Base-by-base conservation (phyloP, 1,140 invertebrate species). In the Contarinia nasturtii region DNA sequence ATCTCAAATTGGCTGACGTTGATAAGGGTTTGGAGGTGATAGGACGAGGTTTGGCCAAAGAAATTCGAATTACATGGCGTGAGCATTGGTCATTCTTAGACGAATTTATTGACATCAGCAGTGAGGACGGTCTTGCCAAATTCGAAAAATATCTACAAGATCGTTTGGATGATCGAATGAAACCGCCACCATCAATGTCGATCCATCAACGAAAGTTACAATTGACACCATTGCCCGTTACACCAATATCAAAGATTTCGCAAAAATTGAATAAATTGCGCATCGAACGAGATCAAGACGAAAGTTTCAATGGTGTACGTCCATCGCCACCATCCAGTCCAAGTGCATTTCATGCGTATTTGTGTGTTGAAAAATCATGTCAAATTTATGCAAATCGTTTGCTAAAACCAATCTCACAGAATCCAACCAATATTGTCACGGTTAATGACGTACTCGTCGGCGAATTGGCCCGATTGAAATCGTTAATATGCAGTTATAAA, bases 11-110 rank as follows among this genome's bases (percentile, higher is more conserved):
- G 15, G 71, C 75, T 49, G 86, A 91, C 58, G 73, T 75, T 33
- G 77, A 83, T 40, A 92, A 90, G 62, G 88, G 88, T 1, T 64
- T 91, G 11, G 89, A 93, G 67, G 67, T 75, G 52, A 70, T 86
- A 45, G 86, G 86, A 43, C 76, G 85, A 51, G 71, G 76, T 48
- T 57, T 92, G 50, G 87, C 87, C 2, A 72, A 76, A 51, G 70
- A 85, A 58, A 73, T 77, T 58, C 73, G 80, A 27, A 69, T 90
- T 0, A 67, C 70, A n/a, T 94, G 88, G 88, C 80, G 77, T 51
- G 90, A 94, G 59, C 88, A 86, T 61, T 94, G 89, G 88, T 75
- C 79, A 2, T 93, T 93, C 59, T 65, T 93, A 7, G 76, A 83
- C 53, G 72, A 71, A 5, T 90, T 84, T 59, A 72, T 79, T 7